A percentile compares a stretch with the other conserved stretches of the same genome.
Conservation (phyloP, 37 sponge, comb jelly and placozoan genomes). For the Aphrocallistes beatrix region DNA sequence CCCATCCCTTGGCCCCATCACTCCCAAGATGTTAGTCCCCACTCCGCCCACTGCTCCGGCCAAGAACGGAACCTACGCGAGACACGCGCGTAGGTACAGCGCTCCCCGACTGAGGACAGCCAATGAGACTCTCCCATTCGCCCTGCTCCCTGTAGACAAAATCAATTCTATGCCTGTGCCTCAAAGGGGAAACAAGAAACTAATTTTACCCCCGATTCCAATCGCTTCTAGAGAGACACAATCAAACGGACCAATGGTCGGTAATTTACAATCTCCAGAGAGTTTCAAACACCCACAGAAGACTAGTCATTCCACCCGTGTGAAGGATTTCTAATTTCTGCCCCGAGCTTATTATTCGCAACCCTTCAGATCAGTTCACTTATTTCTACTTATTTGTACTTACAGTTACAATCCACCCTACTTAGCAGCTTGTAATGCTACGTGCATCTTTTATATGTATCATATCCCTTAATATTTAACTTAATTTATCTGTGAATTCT, state of each 20-base stretch:
- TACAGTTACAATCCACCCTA: no score
- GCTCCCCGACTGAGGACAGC: background rate
- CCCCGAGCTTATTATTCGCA: no score
- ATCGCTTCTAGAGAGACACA: background rate
- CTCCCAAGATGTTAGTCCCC: background rate
- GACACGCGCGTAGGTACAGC: background rate
- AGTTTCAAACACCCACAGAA: background rate
- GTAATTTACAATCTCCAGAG: background rate
- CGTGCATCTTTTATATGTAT: constrained; percentile 9
- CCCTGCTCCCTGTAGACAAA: background rate
- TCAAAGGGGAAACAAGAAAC: background rate
- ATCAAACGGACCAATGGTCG: background rate
- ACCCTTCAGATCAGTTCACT: no score
- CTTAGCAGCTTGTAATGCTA: background rate
- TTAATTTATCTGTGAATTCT: constrained; percentile 18
- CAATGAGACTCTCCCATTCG: background rate
- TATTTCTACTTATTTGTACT: constrained; percentile 12
- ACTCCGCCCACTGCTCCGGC: background rate
- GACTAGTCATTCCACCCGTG: background rate
- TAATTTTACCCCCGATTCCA: background rate
- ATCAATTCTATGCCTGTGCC: background rate
- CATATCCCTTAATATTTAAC: background rate
- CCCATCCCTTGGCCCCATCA: background rate
- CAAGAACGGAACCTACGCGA: background rate
- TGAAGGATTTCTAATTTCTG: background rate